phyloP scores from a whole-genome alignment of 2,888 invertebrate genomes.

The Cosmia trapezina region DNA sequence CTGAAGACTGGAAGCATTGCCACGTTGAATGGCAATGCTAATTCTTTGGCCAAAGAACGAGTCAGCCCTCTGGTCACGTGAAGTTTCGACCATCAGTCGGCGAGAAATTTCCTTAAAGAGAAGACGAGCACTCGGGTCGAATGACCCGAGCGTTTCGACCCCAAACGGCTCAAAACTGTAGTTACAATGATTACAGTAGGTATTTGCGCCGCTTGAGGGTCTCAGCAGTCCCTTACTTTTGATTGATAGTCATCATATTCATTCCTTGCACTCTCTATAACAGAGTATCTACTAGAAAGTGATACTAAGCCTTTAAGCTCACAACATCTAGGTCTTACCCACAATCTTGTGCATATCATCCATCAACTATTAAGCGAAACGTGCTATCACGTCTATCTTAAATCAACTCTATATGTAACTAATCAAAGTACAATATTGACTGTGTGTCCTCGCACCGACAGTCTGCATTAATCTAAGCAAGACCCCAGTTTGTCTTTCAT shows the following conservation, averaged over 20 bases:
- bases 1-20: too few species aligned
- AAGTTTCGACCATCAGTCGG: too few species aligned
- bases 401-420: conserved; percentile 18
- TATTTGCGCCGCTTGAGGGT: too few species aligned
- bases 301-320: neutral
- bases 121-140: too few species aligned
- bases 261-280: neutral
- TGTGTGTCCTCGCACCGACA: conserved; percentile 19
- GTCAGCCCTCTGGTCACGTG: too few species aligned
- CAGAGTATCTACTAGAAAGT: neutral
- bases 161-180: too few species aligned
- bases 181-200: too few species aligned
- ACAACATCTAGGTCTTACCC: neutral
- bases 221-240: too few species aligned
- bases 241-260: neutral
- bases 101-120: too few species aligned
- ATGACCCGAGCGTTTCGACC: too few species aligned
- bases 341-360: neutral
- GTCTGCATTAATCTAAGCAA: conserved; percentile 41
- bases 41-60: too few species aligned
- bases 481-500: conserved; percentile 57
- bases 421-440: conserved; percentile 26
- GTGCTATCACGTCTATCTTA: neutral
- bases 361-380: neutral
- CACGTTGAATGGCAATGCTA: too few species aligned